Conservation (phyloP, 2,797 vertebrate genomes). For the Cuculus canorus region DNA sequence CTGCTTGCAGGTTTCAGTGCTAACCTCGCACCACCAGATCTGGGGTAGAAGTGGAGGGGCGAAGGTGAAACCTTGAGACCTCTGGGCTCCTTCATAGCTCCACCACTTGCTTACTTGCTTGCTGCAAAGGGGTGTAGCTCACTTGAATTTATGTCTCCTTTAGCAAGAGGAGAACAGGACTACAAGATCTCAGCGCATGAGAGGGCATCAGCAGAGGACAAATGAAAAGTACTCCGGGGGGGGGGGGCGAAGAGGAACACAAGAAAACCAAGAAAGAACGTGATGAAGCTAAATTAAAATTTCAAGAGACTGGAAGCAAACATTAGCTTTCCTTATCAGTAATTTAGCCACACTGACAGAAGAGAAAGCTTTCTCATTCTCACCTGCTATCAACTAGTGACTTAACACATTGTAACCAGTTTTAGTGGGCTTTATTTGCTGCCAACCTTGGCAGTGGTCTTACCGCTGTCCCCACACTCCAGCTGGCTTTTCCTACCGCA, state of each 20-base stretch:
- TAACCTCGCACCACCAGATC: background rate
- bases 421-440: conserved; percentile 30
- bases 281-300: background rate
- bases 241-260: no score
- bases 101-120: background rate
- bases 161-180: background rate
- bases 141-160: background rate
- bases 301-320: background rate
- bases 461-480: conserved; percentile 40
- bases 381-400: background rate
- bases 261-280: background rate
- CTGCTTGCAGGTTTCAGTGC: background rate
- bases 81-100: rapidly evolving
- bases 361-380: background rate
- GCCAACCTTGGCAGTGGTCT: conserved; percentile 61
- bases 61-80: background rate
- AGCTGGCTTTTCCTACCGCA: conserved; percentile 53
- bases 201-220: rapidly evolving
- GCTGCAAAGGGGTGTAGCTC: background rate
- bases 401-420: conserved; percentile 13
- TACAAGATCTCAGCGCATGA: rapidly evolving
- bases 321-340: background rate
- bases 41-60: rapidly evolving
- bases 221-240: background rate
- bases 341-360: background rate